A percentile compares a stretch with the other conserved stretches of the same genome.
Evolutionary conservation across 1,140 invertebrate species (phyloP).

Genomic region (Zaprionus ghesquierei): DNA sequence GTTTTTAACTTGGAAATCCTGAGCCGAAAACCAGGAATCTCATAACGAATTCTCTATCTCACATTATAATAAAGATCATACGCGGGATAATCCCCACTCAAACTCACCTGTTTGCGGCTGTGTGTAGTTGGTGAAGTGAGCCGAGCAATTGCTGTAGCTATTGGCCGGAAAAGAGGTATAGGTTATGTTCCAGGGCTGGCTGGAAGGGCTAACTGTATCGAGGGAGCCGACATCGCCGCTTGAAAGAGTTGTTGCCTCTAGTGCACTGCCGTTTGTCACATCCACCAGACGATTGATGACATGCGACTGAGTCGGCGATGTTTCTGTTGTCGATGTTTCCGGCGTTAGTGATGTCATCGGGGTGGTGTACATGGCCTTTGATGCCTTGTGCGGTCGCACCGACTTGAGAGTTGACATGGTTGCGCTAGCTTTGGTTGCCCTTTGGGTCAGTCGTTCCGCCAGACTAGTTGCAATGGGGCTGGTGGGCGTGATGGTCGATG

Average conservation of each 20-base stretch:
- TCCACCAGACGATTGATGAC: conserved; percentile 39
- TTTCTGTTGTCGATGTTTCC: conserved; percentile 1
- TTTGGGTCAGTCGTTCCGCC: background rate
- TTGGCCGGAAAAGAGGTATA: conserved; percentile 49
- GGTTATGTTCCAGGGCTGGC: conserved; percentile 42
- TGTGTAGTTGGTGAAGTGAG: conserved; percentile 74
- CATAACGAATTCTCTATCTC: background rate
- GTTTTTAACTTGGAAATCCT: background rate
- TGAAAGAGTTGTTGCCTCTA: conserved; percentile 31
- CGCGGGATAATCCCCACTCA: too few relatives aligned
- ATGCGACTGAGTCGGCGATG: conserved; percentile 8
- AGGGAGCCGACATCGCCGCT: conserved; percentile 13
- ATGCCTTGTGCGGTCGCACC: background rate
- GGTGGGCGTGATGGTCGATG: conserved; percentile 1
- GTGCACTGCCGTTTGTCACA: conserved; percentile 21
- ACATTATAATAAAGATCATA: background rate
- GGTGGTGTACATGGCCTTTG: background rate
- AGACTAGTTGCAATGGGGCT: conserved; percentile 19
- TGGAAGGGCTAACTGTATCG: conserved; percentile 4
- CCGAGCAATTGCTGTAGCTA: conserved; percentile 68
- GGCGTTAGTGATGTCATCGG: background rate
- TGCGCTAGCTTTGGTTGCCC: conserved; percentile 2
- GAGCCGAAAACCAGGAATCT: background rate
- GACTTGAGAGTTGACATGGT: conserved; percentile 13
- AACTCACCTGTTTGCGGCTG: conserved; percentile 69